Conservation (phyloP, 2,888 invertebrate species). For the Lithodes maja region DNA sequence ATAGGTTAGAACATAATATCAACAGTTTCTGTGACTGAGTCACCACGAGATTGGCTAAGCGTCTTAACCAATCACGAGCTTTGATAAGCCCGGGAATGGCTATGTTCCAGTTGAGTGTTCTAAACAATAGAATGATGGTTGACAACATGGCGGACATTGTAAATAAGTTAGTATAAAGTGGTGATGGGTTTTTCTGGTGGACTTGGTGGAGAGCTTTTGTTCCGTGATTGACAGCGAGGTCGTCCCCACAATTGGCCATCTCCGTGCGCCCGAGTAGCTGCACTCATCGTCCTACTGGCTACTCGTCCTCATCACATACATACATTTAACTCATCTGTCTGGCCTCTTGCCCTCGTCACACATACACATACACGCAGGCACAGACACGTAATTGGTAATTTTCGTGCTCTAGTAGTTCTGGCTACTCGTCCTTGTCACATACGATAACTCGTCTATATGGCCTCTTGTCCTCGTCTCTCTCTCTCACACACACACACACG, state of each 20-base stretch:
- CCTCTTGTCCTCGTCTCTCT: no score
- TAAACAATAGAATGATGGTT: no score
- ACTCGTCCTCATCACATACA: background rate
- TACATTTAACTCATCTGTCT: background rate
- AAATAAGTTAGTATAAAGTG: background rate
- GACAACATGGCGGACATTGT: no score
- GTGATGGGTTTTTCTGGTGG: slow-evolving; percentile 8
- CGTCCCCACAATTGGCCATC: slow-evolving; percentile 49
- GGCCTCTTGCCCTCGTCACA: background rate
- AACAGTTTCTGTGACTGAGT: background rate
- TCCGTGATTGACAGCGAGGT: slow-evolving; percentile 36
- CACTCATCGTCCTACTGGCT: background rate
- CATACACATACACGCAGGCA: background rate
- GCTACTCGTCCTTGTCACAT: no score
- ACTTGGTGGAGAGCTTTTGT: slow-evolving; percentile 28
- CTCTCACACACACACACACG: no score
- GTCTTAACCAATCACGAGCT: background rate
- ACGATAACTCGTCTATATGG: no score
- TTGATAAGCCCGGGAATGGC: background rate
- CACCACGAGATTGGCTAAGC: background rate
- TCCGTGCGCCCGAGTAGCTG: background rate
- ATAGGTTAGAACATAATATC: no score
- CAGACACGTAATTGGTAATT: background rate
- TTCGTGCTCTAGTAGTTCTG: no score
- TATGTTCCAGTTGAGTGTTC: background rate